A percentile compares a stretch with the other conserved stretches of the same genome.
Conservation (phyloP, 2,888 invertebrate species). For the Sabatieria punctata region DNA sequence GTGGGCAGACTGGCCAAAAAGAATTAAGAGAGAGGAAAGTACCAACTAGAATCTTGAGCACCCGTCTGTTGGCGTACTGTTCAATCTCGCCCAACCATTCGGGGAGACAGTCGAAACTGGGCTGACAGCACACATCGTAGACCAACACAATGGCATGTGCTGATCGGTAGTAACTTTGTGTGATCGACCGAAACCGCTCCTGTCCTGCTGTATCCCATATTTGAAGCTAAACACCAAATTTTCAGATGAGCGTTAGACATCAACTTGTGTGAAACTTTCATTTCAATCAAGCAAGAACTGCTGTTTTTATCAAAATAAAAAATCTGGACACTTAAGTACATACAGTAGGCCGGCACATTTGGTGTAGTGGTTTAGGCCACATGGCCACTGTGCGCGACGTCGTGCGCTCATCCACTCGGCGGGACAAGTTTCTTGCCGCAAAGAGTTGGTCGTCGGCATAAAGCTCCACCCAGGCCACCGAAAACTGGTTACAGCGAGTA, state of each 20-base stretch:
- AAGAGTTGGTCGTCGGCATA: too few relatives aligned
- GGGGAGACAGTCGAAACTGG: slow-evolving; percentile 87
- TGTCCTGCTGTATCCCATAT: slow-evolving; percentile 99
- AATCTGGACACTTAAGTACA: neutral
- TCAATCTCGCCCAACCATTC: slow-evolving; percentile 95
- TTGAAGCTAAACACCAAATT: slow-evolving; percentile 55
- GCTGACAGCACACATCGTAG: slow-evolving; percentile 92
- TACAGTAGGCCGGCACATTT: too few relatives aligned
- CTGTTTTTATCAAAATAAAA: neutral
- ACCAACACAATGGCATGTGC: slow-evolving; percentile 91
- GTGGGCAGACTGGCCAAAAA: too few relatives aligned
- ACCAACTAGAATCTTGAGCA: slow-evolving; percentile 82
- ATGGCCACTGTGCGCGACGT: too few relatives aligned
- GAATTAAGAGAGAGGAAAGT: slow-evolving; percentile 34
- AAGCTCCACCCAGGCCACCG: too few relatives aligned
- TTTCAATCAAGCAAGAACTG: neutral
- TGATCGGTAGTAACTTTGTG: slow-evolving; percentile 89
- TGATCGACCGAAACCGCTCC: slow-evolving; percentile 82
- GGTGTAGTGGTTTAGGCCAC: too few relatives aligned
- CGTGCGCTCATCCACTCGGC: too few relatives aligned
- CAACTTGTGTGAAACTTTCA: slow-evolving; percentile 1
- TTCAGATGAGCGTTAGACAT: neutral
- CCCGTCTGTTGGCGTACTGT: slow-evolving; percentile 87
- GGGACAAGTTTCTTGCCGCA: too few relatives aligned
- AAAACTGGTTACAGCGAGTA: too few relatives aligned